Conservation (phyloP, 2,888 invertebrate species). For the Morinoia aosen region DNA sequence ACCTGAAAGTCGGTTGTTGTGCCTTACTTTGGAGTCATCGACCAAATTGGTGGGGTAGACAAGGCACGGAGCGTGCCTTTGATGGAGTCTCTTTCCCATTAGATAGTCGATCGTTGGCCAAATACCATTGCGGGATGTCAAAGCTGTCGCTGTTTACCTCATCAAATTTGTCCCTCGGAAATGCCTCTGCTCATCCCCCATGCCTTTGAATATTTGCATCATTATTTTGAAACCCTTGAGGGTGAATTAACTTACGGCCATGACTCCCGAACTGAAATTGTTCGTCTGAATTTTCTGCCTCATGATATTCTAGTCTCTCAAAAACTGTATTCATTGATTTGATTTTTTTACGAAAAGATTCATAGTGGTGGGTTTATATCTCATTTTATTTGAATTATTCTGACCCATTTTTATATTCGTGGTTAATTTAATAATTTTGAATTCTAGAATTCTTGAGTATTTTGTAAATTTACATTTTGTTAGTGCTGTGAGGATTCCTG, state of each 20-base stretch:
- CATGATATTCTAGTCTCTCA: background rate
- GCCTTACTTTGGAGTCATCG: background rate
- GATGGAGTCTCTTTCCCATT: constrained; percentile 9
- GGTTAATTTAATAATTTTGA: too few relatives aligned
- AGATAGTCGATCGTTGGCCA: constrained; percentile 20
- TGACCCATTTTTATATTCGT: too few relatives aligned
- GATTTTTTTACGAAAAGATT: background rate
- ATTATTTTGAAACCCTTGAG: background rate
- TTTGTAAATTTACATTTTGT: too few relatives aligned
- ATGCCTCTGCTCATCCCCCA: background rate
- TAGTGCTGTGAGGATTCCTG: too few relatives aligned
- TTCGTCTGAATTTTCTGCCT: background rate
- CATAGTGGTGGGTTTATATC: background rate
- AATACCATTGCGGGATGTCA: constrained; percentile 12
- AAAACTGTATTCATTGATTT: background rate
- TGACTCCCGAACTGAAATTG: background rate
- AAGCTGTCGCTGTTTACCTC: constrained; percentile 27
- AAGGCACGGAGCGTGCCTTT: background rate
- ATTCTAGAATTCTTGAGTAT: too few relatives aligned
- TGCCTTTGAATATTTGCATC: background rate
- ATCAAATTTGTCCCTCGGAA: background rate
- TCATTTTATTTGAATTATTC: background rate
- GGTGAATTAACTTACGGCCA: background rate
- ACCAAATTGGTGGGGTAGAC: background rate
- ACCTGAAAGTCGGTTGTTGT: background rate